A percentile compares a stretch with the other conserved stretches of the same genome.
Evolutionary conservation across 2,797 vertebrate species (phyloP).

Genomic region (Tolypeutes matacus): DNA sequence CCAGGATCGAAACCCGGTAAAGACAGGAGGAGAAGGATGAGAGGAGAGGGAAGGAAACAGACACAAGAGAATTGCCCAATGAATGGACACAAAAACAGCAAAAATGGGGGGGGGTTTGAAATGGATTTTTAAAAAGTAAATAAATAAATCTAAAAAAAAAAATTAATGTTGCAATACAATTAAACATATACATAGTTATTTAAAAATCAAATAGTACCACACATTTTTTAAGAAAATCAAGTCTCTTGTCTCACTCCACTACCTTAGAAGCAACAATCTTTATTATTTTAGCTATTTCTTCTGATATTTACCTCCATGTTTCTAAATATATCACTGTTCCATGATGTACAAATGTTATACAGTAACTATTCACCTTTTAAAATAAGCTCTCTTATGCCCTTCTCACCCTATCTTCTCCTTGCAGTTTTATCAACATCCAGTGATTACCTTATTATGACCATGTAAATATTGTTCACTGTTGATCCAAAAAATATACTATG

Average conservation of each 20-base stretch:
- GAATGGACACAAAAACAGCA: too few species aligned
- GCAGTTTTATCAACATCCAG: neutral
- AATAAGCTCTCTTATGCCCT: neutral
- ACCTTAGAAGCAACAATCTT: neutral
- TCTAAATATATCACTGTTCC: slow-evolving; percentile 24
- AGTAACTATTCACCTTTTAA: neutral
- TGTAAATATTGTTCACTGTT: neutral
- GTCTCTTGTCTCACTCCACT: neutral
- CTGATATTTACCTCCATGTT: neutral
- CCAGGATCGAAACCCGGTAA: too few species aligned
- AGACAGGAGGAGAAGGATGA: too few species aligned
- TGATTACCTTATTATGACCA: neutral
- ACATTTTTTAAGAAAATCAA: neutral
- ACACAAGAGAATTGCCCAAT: too few species aligned
- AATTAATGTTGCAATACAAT: slow-evolving; percentile 33
- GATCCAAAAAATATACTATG: neutral
- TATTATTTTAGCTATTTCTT: slow-evolving; percentile 3
- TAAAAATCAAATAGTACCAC: neutral
- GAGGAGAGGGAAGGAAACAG: too few species aligned
- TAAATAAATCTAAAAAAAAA: neutral
- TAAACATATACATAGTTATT: neutral
- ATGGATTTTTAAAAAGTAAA: too few species aligned
- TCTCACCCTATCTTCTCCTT: neutral
- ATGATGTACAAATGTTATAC: neutral
- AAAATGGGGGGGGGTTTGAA: too few species aligned